Evolutionary conservation across 2,888 invertebrate genomes (phyloP).

Genomic region (Trissoscelio sp.): DNA sequence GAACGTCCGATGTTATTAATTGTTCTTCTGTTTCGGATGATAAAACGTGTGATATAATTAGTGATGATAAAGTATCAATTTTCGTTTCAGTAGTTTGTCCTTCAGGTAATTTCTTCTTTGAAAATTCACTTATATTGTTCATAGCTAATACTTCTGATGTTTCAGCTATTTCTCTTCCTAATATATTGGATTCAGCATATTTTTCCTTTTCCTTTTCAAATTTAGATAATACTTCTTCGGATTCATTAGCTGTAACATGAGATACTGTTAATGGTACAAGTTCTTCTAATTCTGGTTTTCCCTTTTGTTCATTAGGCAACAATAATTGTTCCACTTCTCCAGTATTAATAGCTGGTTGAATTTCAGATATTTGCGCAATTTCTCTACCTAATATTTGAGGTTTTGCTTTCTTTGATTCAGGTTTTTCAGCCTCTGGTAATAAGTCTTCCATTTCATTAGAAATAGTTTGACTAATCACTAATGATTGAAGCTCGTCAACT

Average conservation of each 20-base stretch:
- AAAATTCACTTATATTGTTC: slow-evolving; percentile 70
- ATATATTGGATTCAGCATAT: slow-evolving; percentile 73
- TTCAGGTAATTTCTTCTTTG: slow-evolving; percentile 59
- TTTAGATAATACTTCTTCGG: slow-evolving; percentile 69
- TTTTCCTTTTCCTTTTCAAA: slow-evolving; percentile 64
- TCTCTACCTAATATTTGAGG: slow-evolving; percentile 78
- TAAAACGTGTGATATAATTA: slow-evolving; percentile 72
- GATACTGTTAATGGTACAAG: slow-evolving; percentile 70
- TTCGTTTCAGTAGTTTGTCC: slow-evolving; percentile 72
- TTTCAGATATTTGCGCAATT: slow-evolving; percentile 82
- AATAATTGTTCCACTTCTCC: slow-evolving; percentile 75
- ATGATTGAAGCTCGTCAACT: slow-evolving; percentile 72
- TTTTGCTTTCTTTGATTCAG: slow-evolving; percentile 74
- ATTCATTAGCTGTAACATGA: slow-evolving; percentile 73
- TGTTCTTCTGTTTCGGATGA: slow-evolving; percentile 68
- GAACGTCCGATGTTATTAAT: slow-evolving; percentile 71
- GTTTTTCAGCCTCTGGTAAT: slow-evolving; percentile 68
- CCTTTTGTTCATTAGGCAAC: slow-evolving; percentile 71
- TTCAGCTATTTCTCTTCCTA: slow-evolving; percentile 80
- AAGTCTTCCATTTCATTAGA: slow-evolving; percentile 74
- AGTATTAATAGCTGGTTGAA: slow-evolving; percentile 74
- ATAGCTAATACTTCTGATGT: slow-evolving; percentile 77
- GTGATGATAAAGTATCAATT: slow-evolving; percentile 73
- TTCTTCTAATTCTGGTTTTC: slow-evolving; percentile 72
- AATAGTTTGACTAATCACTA: slow-evolving; percentile 73